These are phyloP conservation scores for Sarcophaga rosellei DNA, from an alignment of 2,888 invertebrate species.

Conservation along the genomic window DNA sequence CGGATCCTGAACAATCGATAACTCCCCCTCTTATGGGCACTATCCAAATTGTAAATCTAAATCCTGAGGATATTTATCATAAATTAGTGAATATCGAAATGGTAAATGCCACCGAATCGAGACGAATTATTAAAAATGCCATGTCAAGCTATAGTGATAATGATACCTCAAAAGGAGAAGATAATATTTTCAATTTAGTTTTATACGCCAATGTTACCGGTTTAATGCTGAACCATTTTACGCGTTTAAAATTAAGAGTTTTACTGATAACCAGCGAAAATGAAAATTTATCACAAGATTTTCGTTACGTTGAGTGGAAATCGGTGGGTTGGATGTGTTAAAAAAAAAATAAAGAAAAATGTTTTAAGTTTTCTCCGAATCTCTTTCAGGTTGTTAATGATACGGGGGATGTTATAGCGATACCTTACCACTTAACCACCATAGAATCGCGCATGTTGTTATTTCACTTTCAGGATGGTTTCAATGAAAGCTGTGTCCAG, in stretches of 20 bases:
- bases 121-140: constrained; percentile 74
- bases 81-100: constrained; percentile 74
- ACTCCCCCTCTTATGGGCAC: constrained; percentile 74
- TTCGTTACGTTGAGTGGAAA: constrained; percentile 81
- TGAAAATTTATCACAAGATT: constrained; percentile 78
- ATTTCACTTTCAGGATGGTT: constrained; percentile 76
- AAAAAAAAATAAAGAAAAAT: too few relatives aligned
- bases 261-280: constrained; percentile 79
- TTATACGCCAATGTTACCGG: constrained; percentile 80
- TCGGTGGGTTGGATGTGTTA: constrained; percentile 74
- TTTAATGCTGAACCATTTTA: constrained; percentile 77
- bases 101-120: constrained; percentile 72
- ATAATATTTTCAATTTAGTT: constrained; percentile 77
- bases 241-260: constrained; percentile 77
- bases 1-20: constrained; percentile 75
- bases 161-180: constrained; percentile 74
- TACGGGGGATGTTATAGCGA: constrained; percentile 76
- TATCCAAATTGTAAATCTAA: constrained; percentile 73
- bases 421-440: constrained; percentile 76
- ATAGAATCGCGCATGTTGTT: constrained; percentile 78
- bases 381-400: constrained; percentile 77
- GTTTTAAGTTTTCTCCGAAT: neutral
- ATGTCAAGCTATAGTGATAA: constrained; percentile 76
- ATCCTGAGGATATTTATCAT: constrained; percentile 73
- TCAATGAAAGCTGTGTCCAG: constrained; percentile 77